These are phyloP conservation scores for Choloepus hoffmanni DNA, from an alignment of 2,113 vertebrate genomes.

Conservation along the genomic window DNA sequence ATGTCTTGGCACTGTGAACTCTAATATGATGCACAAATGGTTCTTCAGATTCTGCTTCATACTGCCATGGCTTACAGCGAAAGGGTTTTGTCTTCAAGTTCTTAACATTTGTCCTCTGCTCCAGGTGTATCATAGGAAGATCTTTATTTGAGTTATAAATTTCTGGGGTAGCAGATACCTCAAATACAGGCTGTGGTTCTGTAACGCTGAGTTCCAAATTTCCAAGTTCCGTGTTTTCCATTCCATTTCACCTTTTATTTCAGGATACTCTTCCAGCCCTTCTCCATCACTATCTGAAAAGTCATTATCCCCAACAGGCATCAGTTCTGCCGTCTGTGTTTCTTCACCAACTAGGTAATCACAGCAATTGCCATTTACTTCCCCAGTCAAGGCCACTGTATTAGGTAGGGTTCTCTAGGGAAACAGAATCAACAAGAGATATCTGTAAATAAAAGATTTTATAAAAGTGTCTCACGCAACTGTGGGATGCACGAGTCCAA, in stretches of 20 bases:
- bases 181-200: conserved; percentile 6
- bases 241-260: conserved; percentile 72
- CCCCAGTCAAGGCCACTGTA: conserved; percentile 91
- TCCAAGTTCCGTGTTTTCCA: conserved; percentile 82
- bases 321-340: conserved; percentile 97
- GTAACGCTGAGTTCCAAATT: conserved; percentile 69
- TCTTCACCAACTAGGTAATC: conserved; percentile 92
- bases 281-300: conserved; percentile 97
- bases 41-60: conserved; percentile 93
- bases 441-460: too few species aligned
- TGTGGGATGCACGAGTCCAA: too few species aligned
- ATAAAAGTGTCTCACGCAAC: too few species aligned
- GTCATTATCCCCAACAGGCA: conserved; percentile 92
- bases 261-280: conserved; percentile 86
- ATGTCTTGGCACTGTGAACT: conserved; percentile 94
- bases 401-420: too few species aligned
- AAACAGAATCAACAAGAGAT: too few species aligned
- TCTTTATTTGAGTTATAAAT: conserved; percentile 81
- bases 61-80: conserved; percentile 96
- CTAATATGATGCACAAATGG: conserved; percentile 96
- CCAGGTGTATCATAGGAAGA: conserved; percentile 64
- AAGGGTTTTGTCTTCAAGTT: conserved; percentile 94
- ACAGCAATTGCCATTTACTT: conserved; percentile 87
- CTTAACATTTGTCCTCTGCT: conserved; percentile 86
- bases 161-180: conserved; percentile 74